phyloP scores from a whole-genome alignment of 2,113 vertebrate species.

The Aix galericulata region DNA sequence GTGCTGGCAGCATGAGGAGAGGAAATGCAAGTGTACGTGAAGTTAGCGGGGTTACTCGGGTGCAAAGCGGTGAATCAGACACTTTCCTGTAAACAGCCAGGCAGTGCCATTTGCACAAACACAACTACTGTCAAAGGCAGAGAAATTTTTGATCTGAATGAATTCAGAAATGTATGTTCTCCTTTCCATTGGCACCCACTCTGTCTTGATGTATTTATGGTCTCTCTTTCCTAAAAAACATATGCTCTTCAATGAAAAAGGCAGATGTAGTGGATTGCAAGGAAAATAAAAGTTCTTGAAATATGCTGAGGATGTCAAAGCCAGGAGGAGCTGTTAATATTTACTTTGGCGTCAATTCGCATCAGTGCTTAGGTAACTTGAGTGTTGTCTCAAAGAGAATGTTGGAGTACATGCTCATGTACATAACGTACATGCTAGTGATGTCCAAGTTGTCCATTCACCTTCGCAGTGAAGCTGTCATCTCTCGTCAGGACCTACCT shows the following conservation, averaged over 20 bases:
- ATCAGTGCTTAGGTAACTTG: background rate
- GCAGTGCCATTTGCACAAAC: background rate
- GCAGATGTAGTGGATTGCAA: background rate
- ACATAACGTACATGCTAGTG: too few relatives aligned
- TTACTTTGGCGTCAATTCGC: background rate
- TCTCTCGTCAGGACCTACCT: background rate
- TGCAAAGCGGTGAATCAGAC: background rate
- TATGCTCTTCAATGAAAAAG: background rate
- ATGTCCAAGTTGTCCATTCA: background rate
- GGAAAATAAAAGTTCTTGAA: background rate
- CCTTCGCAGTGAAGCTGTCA: background rate
- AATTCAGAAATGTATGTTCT: too few relatives aligned
- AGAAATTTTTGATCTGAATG: rapidly evolving
- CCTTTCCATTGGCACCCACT: background rate
- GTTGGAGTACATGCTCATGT: too few relatives aligned
- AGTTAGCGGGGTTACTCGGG: background rate
- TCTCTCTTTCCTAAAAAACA: too few relatives aligned
- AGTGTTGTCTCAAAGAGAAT: background rate
- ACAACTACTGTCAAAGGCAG: rapidly evolving
- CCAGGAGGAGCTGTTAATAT: background rate
- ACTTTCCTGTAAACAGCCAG: background rate
- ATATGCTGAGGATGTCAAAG: background rate
- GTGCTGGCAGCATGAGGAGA: background rate
- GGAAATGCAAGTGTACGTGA: rapidly evolving
- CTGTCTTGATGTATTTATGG: rapidly evolving